Percentiles rank a stretch among this genome's conserved stretches.
These are phyloP conservation scores for Coracias cyanogaster DNA, from an alignment of 2,797 vertebrate species.

Conservation along the genomic window DNA sequence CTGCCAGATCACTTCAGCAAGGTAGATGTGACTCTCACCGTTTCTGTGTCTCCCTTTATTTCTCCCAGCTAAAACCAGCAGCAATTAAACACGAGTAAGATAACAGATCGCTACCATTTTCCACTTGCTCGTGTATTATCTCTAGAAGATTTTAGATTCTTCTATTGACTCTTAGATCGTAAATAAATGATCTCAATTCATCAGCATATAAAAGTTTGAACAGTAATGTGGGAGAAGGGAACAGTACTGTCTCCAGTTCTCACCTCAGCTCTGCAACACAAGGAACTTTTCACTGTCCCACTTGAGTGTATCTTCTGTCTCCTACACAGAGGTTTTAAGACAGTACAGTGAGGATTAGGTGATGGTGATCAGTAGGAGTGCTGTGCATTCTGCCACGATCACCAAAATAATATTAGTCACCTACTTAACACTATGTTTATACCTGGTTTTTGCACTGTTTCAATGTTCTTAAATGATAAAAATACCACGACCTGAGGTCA, in stretches of 20 bases:
- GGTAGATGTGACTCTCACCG: neutral
- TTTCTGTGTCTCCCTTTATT: neutral
- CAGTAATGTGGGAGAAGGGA: neutral
- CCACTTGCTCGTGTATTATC: neutral
- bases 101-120: neutral
- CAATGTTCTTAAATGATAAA: neutral
- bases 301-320: neutral
- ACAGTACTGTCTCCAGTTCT: neutral
- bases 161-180: neutral
- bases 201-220: neutral
- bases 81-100: neutral
- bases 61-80: slow-evolving; percentile 1
- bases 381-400: neutral
- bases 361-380: neutral
- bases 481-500: neutral
- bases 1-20: neutral
- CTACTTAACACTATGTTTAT: neutral
- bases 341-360: neutral
- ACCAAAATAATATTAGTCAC: neutral
- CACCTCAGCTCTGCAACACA: neutral
- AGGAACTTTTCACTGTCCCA: neutral
- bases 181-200: neutral
- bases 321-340: neutral
- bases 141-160: neutral
- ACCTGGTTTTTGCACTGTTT: neutral